Percentiles rank a stretch among this genome's conserved stretches.
phyloP scores from a whole-genome alignment of 1,140 invertebrate genomes.

The Trigoniulus corallinus region DNA sequence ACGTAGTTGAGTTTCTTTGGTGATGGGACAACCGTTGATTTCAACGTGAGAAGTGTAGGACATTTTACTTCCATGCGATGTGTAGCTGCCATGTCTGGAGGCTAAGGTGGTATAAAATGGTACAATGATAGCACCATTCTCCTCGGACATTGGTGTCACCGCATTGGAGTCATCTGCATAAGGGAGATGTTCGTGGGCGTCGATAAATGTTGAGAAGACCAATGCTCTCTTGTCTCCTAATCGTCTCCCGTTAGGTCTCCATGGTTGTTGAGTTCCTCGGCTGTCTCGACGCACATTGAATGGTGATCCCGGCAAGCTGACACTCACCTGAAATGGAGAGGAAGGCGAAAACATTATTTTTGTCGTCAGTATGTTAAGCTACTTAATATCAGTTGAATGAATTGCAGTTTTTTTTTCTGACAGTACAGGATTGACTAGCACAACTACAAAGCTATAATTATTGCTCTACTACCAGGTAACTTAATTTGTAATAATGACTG shows the following conservation, averaged over 20 bases:
- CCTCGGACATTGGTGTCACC: constrained; percentile 94
- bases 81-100: constrained; percentile 82
- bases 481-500: too few relatives aligned
- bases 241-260: constrained; percentile 52
- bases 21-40: constrained; percentile 49
- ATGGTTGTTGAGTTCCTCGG: constrained; percentile 73
- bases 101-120: constrained; percentile 49
- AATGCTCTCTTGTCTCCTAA: constrained; percentile 78
- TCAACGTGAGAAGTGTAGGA: constrained; percentile 89
- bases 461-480: too few relatives aligned
- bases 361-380: too few relatives aligned
- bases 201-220: constrained; percentile 82
- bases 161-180: constrained; percentile 95
- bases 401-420: constrained; percentile 5
- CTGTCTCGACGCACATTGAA: constrained; percentile 79
- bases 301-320: constrained; percentile 90
- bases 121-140: constrained; percentile 85
- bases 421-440: not conserved
- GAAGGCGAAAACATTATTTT: too few relatives aligned
- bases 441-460: too few relatives aligned
- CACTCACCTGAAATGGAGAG: constrained; percentile 69
- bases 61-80: constrained; percentile 74
- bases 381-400: too few relatives aligned
- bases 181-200: constrained; percentile 88
- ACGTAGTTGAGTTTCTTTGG: constrained; percentile 65